Evolutionary conservation across 1,140 invertebrate genomes (phyloP), one percentile per base, ranked within the genome.

Genomic region (Chlorops oryzae): DNA sequence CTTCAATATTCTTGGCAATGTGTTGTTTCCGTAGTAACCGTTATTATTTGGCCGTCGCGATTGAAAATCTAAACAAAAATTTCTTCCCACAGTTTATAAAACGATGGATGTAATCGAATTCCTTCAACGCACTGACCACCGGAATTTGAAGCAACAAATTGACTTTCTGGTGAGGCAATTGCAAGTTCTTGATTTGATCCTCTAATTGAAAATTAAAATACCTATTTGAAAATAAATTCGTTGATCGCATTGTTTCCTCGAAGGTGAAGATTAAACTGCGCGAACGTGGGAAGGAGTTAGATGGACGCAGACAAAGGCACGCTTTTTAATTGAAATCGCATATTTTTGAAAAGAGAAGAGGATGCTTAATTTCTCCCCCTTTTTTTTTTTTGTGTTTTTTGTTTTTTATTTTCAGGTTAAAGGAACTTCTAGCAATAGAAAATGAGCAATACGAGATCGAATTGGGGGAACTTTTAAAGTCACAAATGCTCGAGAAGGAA

Each of bases 141-240:
- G 61, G 3, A 66, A 64, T 49, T 35, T 48, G 6, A 62, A 66
- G 34, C 39, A 53, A 2, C 63, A 60, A 52, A 60, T 66, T 13
- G 57, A 45, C 4, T 38, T 43, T 6, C 46, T 56, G 32, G 58
- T 66, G 37, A 51, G 57, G 2, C 40, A 27, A 12, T 50, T 41
- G 13, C 53, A n/a, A n/a, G n/a, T n/a, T n/a, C n/a, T 32, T 15
- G 15, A 32, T 32, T 32, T 32, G 28, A n/a, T n/a, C n/a, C 28
- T 32, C 15, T 10, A 10, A 32, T 10, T 32, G 28, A 32, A 10
- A 15, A 32, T 10, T 32, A 15, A 27, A 25, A 20, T 20, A 12
- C 2, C 2, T 5, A 46, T 35, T 35, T 6, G 15, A 23, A 46
- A 45, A 17, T 34, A 17, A 9, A 12, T 6, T 13, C 4, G 15